phyloP scores from a whole-genome alignment of 2,888 invertebrate genomes.

The Villa cingulata region DNA sequence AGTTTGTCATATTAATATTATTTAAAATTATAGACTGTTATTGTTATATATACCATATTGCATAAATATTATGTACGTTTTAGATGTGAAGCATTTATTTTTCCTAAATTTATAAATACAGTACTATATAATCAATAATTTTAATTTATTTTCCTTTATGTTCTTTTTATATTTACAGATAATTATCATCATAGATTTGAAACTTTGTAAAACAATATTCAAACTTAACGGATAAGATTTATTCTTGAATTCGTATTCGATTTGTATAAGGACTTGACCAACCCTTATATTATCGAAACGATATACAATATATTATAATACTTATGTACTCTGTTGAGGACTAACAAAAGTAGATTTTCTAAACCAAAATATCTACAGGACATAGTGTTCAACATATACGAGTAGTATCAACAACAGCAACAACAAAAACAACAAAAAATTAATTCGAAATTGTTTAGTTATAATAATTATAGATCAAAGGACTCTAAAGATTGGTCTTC shows the following conservation, averaged over 20 bases:
- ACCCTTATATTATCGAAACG: no score
- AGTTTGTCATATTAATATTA: no score
- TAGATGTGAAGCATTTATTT: no score
- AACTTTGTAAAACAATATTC: neutral
- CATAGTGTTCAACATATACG: neutral
- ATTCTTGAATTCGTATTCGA: neutral
- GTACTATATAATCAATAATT: no score
- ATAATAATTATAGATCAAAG: neutral
- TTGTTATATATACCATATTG: no score
- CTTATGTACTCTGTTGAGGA: conserved; percentile 1
- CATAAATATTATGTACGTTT: no score
- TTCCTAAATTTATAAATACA: no score
- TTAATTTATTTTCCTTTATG: no score
- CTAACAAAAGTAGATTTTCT: neutral
- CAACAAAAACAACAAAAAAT: no score
- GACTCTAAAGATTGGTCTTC: conserved; percentile 6
- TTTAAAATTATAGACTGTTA: no score
- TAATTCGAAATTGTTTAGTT: neutral
- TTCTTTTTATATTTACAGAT: conserved; percentile 4
- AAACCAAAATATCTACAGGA: no score
- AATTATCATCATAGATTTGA: conserved; percentile 2
- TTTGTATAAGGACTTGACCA: conserved; percentile 8
- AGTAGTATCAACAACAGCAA: neutral
- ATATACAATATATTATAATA: neutral
- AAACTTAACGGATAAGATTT: no score